Evolutionary conservation across 2,113 vertebrate species (phyloP), one percentile per base, ranked within the genome.

Genomic region (Xerus inauris): DNA sequence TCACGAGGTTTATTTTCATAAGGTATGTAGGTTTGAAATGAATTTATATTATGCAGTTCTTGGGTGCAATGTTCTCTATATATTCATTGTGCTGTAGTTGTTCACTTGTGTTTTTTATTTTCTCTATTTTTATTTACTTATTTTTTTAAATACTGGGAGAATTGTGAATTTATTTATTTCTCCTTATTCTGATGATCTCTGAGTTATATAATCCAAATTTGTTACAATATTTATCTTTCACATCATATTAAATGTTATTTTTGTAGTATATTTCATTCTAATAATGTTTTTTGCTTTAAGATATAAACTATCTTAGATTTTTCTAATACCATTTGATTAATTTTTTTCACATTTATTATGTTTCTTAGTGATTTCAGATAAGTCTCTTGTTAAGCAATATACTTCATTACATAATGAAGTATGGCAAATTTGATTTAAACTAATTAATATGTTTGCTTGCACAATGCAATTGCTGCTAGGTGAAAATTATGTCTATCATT

Each of bases 21-120:
- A 80, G 47, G 11, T 9, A 80, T 59, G 19, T 14, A 38, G 69
- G 14, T 10, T 82, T 69, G 10, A 80, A 85, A 71, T 93, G 45
- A 69, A 45, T 59, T 49, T 51, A 51, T 45, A 51, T 19, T 30
- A 7, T 79, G 42, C 19, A 81, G 35, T 69, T 87, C 16, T 28
- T 42, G 40, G 4, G 0, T 32, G 2, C 4, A 54, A 2, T 77
- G 1, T 54, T 62, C 12, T 51, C 0, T 35, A 30, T 13, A 24
- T 76, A 76, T 38, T 17, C 24, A 62, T 16, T 32, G 9, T 1
- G 26, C 16, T 57, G 20, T 5, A 28, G 32, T 22, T 49, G 35
- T 57, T 64, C 22, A 64, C 11, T 54, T 91, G 2, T 42, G 20
- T 87, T 81, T 65, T 59, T 69, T 42, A 57, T 40, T n/a, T 40